A percentile compares a stretch with the other conserved stretches of the same genome.
Conservation (phyloP, 1,140 invertebrate species). For the Aphelinus atriplicis region DNA sequence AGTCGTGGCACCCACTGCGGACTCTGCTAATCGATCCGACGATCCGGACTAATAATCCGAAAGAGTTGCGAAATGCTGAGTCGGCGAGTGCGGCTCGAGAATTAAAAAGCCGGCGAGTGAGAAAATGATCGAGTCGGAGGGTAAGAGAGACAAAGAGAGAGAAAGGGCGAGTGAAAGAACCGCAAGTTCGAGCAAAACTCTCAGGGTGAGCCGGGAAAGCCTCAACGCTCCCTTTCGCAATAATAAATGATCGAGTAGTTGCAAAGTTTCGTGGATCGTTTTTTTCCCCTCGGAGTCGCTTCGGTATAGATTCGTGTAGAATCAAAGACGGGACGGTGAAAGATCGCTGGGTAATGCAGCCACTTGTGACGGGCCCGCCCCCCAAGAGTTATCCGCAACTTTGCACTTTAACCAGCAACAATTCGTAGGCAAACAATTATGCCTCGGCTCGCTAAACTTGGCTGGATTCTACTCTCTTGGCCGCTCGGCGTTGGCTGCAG, state of each 20-base stretch:
- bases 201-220: too few relatives aligned
- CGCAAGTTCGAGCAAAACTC: slow-evolving; percentile 1
- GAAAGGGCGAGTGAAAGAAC: not conserved
- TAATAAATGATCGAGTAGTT: slow-evolving; percentile 40
- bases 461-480: not conserved
- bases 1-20: not conserved
- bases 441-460: slow-evolving; percentile 50
- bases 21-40: not conserved
- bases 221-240: not conserved
- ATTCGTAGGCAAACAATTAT: slow-evolving; percentile 62
- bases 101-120: not conserved
- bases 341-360: slow-evolving; percentile 41
- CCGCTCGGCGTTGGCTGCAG: too few relatives aligned
- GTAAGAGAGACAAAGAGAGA: not conserved
- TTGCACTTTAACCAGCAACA: slow-evolving; percentile 62
- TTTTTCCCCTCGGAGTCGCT: too few relatives aligned
- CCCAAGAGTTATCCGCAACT: slow-evolving; percentile 58
- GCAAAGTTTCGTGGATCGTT: not conserved
- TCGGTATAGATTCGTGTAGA: too few relatives aligned
- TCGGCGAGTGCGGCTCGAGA: not conserved
- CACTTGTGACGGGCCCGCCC: slow-evolving; percentile 35
- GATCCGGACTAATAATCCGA: not conserved
- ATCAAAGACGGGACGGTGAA: not conserved
- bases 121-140: not conserved
- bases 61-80: not conserved